A percentile compares a stretch with the other conserved stretches of the same genome.
phyloP scores from a whole-genome alignment of 2,113 vertebrate genomes.

The Hucho hucho region DNA sequence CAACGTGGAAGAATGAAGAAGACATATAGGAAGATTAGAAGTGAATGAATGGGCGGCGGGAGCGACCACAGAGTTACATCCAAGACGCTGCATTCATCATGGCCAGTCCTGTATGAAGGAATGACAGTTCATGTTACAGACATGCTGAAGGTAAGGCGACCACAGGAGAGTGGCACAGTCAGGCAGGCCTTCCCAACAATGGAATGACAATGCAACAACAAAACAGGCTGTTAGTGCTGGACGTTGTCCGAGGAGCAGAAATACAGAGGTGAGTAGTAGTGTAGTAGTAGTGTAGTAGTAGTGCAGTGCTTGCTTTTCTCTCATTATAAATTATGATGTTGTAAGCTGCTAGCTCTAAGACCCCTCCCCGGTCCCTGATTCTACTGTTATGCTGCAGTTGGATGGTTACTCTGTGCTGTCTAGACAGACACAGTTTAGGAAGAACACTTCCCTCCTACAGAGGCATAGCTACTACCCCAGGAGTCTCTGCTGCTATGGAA shows the following conservation, averaged over 20 bases:
- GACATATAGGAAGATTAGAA: not conserved
- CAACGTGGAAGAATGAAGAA: no score
- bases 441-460: conserved; percentile 26
- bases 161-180: conserved; percentile 80
- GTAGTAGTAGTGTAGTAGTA: no score
- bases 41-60: conserved; percentile 50
- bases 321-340: no score
- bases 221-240: conserved; percentile 37
- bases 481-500: conserved; percentile 70
- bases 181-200: conserved; percentile 58
- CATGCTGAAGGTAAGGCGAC: conserved; percentile 74
- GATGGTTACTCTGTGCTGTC: no score
- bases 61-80: not conserved
- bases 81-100: no score
- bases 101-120: not conserved
- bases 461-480: conserved; percentile 44
- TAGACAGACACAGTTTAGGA: no score
- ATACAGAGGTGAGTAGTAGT: not conserved
- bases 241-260: conserved; percentile 8
- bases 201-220: conserved; percentile 32
- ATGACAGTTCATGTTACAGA: not conserved
- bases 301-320: no score
- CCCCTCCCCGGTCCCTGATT: no score
- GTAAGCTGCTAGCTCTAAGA: no score
- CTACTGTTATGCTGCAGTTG: no score